Base-by-base conservation (phyloP, 2,113 vertebrate genomes). In the Lepisosteus osseus region DNA sequence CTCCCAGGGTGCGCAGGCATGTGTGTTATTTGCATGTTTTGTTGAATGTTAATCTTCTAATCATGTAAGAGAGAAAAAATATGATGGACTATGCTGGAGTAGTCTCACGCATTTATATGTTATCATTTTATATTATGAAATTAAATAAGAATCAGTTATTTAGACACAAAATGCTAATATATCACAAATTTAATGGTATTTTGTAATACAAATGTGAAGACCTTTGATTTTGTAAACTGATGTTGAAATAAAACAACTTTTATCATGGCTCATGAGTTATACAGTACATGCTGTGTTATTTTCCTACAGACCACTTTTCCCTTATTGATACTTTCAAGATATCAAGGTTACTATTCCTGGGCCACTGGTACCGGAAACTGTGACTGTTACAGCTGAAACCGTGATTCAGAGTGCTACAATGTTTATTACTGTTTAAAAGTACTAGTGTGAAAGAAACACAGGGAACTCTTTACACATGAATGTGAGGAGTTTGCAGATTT, bases 131-230 rank as follows among this genome's bases (percentile, higher is more conserved):
- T 65, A 44, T 11, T 66, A 66, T 66, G n/a, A 79, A 80, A 76
- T 74, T 54, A 79, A 76, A 79, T 75, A 78, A 81, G 80, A 74
- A 69, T 73, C 64, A 74, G 77, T 74, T 85, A 81, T 81, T 83
- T 83, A 82, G 79, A 83, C 71, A 81, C 80, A 83, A 78, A 83
- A 79, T 84, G 84, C 69, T 90, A 9, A 92, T 91, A 91, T 92
- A 92, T 92, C 82, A 79, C 78, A 79, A 82, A 67, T 72, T 29
- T 67, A 42, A 65, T 78, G 71, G 14, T 68, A 15, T 85, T 80
- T 83, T 81, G 78, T 78, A 77, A 81, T 68, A 73, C 41, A 68
- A 67, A 57, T 69, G 61, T 61, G 42, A 69, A 65, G 68, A 67
- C 54, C 59, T 69, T 15, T 59, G 41, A 76, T 68, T 72, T 61